These are phyloP conservation scores for Aspidapion aeneum DNA, from an alignment of 2,888 invertebrate species.

Conservation along the genomic window DNA sequence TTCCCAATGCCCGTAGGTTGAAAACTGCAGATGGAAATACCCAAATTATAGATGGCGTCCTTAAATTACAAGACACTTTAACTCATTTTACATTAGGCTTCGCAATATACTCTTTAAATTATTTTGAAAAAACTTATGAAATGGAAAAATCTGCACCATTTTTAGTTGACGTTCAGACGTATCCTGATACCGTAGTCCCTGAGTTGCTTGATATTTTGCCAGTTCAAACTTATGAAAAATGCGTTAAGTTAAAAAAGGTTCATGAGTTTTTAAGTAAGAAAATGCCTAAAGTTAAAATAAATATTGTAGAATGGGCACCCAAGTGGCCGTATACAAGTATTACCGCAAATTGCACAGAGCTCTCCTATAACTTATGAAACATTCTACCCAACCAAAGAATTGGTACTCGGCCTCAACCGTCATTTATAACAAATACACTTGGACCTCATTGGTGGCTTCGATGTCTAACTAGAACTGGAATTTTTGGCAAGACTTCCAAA, in stretches of 20 bases:
- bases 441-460: constrained; percentile 12
- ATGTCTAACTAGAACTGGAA: constrained; percentile 8
- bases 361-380: no score
- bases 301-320: not conserved
- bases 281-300: not conserved
- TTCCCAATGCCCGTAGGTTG: not conserved
- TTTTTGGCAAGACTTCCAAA: constrained; percentile 12
- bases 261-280: not conserved
- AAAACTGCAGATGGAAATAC: constrained; percentile 2
- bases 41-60: not conserved
- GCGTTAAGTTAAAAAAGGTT: not conserved
- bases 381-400: no score
- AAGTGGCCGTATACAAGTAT: not conserved
- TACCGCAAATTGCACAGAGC: no score
- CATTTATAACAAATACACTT: constrained; percentile 9
- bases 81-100: not conserved
- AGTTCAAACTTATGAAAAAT: not conserved
- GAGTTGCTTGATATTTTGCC: not conserved
- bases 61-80: not conserved
- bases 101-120: not conserved
- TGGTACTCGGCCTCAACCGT: no score
- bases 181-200: not conserved
- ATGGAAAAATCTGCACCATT: not conserved
- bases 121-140: not conserved
- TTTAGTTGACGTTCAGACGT: not conserved